Conservation (phyloP, 1,140 invertebrate genomes). For the Drosophila kikkawai region DNA sequence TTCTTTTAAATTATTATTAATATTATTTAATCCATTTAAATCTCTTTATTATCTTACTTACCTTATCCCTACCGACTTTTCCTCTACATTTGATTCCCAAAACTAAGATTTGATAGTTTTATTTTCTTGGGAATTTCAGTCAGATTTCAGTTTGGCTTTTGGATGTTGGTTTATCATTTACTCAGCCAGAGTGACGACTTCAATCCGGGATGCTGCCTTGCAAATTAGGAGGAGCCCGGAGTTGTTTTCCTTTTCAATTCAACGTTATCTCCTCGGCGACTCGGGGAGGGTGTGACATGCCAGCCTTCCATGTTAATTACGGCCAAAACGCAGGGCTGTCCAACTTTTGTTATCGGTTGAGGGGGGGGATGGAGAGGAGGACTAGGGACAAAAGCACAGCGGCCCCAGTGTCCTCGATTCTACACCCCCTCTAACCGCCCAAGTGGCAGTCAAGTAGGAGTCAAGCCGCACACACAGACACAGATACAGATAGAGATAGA, state of each 20-base stretch:
- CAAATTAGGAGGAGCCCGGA: conserved; percentile 23
- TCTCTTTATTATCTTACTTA: no score
- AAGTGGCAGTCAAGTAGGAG: conserved; percentile 53
- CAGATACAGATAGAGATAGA: background rate
- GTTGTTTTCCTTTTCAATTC: conserved; percentile 40
- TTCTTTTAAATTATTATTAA: no score
- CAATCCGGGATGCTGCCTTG: background rate
- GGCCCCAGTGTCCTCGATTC: conserved; percentile 34
- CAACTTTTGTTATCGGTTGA: conserved; percentile 53
- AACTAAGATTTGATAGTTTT: background rate
- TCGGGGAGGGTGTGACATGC: conserved; percentile 21
- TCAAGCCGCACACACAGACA: conserved; percentile 38
- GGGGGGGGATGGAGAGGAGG: background rate
- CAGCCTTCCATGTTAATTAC: conserved; percentile 57
- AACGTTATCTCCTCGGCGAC: conserved; percentile 12
- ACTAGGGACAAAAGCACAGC: conserved; percentile 38
- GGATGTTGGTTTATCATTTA: conserved; percentile 13
- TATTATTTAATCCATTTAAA: no score
- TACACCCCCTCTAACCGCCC: background rate
- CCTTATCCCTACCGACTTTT: no score
- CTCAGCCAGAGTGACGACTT: background rate
- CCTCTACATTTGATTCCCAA: background rate
- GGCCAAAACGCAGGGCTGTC: conserved; percentile 40
- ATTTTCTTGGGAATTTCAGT: background rate
- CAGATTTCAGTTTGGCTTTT: background rate